Percentiles rank a stretch among this genome's conserved stretches.
These are phyloP conservation scores for Pipra filicauda DNA, from an alignment of 2,113 vertebrate genomes.

Conservation along the genomic window DNA sequence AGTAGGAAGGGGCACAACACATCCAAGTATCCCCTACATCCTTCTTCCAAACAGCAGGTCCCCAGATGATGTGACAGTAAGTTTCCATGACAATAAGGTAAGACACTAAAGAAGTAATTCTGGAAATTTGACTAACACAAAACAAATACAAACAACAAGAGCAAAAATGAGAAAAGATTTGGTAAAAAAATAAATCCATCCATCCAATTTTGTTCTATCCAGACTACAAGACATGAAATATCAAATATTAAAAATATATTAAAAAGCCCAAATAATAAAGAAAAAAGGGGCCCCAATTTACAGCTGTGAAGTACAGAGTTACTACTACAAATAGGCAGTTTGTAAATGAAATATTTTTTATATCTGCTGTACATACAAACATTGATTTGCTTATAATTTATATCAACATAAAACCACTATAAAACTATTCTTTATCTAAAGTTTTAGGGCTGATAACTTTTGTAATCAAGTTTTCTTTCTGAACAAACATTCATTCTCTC, in stretches of 20 bases:
- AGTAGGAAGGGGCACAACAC: rapidly evolving
- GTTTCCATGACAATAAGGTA: not conserved
- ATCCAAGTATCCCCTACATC: not conserved
- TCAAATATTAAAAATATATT: not conserved
- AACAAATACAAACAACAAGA: not conserved
- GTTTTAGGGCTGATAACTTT: not conserved
- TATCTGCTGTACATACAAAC: not conserved
- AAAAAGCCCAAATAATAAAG: not conserved
- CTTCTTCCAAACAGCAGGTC: not conserved
- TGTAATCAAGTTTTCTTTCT: not conserved
- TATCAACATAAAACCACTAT: not conserved
- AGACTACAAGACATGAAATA: not conserved
- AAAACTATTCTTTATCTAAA: not conserved
- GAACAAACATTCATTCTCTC: not conserved
- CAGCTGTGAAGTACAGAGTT: not conserved
- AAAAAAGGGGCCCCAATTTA: not conserved
- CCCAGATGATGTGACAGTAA: not conserved
- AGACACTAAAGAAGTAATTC: not conserved
- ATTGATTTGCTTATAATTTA: not conserved
- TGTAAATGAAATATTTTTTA: rapidly evolving
- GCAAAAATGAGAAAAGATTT: not conserved
- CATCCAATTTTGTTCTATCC: not conserved
- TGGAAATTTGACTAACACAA: not conserved
- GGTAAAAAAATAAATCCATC: not conserved
- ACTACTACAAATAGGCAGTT: not conserved